These are phyloP conservation scores for Pollachius pollachius DNA, from an alignment of 2,113 vertebrate species.

Conservation along the genomic window DNA sequence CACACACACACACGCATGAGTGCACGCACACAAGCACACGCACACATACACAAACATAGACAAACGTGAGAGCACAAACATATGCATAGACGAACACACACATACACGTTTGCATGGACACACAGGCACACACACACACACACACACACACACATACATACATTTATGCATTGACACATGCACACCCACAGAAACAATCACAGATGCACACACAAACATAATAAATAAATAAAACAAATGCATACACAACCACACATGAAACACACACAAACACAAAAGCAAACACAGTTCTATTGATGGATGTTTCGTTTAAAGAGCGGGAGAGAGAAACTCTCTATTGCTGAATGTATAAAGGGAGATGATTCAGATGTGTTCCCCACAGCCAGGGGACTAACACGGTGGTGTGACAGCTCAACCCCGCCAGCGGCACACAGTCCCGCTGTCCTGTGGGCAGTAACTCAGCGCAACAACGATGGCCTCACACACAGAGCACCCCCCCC, in stretches of 20 bases:
- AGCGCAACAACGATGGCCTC: no score
- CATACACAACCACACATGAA: constrained; percentile 20
- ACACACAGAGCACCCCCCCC: no score
- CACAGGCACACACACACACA: no score
- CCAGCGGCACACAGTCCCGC: background rate
- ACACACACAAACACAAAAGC: constrained; percentile 11
- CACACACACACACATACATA: no score
- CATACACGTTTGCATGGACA: background rate
- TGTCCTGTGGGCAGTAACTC: no score
- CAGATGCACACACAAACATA: no score
- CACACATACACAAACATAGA: constrained; percentile 12
- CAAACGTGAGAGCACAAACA: no score
- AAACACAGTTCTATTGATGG: background rate
- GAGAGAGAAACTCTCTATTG: constrained; percentile 23
- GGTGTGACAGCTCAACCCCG: constrained; percentile 53
- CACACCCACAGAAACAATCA: no score
- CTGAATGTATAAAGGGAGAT: constrained; percentile 46
- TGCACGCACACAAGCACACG: constrained; percentile 14
- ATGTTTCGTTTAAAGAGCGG: background rate
- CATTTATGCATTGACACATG: no score
- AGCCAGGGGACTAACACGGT: constrained; percentile 48
- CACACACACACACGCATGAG: constrained; percentile 24
- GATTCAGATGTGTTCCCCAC: constrained; percentile 59
- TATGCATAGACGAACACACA: background rate
- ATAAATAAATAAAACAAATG: no score